phyloP scores from a whole-genome alignment of 2,113 vertebrate genomes.

The Atlantisia rogersi region DNA sequence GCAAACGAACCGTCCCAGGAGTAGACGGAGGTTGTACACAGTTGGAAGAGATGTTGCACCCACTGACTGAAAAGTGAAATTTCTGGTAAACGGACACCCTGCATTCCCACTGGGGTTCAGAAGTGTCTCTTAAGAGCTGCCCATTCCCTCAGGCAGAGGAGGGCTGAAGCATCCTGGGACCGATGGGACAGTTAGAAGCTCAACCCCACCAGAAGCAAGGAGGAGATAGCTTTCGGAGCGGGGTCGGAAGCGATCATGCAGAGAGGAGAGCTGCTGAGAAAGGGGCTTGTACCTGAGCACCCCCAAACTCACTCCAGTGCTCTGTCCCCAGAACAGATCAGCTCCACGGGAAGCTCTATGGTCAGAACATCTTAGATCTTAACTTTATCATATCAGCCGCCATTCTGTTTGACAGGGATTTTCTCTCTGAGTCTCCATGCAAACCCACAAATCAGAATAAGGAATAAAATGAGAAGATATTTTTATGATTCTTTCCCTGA shows the following conservation, averaged over 20 bases:
- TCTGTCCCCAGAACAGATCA: neutral
- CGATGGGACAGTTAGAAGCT: rapidly evolving
- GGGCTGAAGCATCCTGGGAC: rapidly evolving
- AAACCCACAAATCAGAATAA: neutral
- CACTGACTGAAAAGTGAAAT: neutral
- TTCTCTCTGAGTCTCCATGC: neutral
- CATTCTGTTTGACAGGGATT: constrained; percentile 21
- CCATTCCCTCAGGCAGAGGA: rapidly evolving
- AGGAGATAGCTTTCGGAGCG: rapidly evolving
- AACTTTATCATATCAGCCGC: constrained; percentile 10
- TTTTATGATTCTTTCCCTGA: neutral
- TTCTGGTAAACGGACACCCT: neutral
- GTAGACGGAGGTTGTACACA: rapidly evolving
- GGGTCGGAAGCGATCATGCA: rapidly evolving
- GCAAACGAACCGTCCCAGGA: neutral
- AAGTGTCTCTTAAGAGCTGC: neutral
- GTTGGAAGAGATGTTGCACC: neutral
- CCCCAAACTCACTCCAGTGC: neutral
- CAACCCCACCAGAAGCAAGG: rapidly evolving
- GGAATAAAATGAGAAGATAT: constrained; percentile 12
- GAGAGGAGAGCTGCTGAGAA: neutral
- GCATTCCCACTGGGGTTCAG: neutral
- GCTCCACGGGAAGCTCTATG: rapidly evolving
- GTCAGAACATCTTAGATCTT: constrained; percentile 21
- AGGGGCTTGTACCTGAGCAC: rapidly evolving